These are phyloP conservation scores for Alectoris magna DNA, from an alignment of 2,797 vertebrate genomes.

Conservation along the genomic window DNA sequence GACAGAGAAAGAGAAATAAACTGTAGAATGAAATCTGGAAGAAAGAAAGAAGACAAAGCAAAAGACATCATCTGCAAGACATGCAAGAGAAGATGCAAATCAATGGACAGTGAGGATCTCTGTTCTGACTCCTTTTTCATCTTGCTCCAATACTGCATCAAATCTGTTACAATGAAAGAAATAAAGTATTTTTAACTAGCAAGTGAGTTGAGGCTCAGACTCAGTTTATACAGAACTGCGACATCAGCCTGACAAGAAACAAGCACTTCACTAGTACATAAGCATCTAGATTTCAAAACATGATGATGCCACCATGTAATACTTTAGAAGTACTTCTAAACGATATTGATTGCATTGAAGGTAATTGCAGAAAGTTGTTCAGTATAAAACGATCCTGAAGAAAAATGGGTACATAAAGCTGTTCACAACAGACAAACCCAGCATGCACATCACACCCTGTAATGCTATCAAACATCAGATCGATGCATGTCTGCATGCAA, in stretches of 20 bases:
- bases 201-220: neutral
- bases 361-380: neutral
- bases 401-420: neutral
- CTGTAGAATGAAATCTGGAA: neutral
- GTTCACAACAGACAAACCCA: conserved; percentile 25
- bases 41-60: neutral
- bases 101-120: neutral
- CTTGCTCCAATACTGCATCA: neutral
- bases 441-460: conserved; percentile 58
- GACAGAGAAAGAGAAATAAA: neutral
- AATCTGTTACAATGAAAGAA: neutral
- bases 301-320: neutral
- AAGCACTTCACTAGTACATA: neutral
- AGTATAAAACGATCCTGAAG: neutral
- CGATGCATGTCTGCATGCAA: conserved; percentile 68
- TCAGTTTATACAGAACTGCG: neutral
- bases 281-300: neutral
- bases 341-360: neutral
- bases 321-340: neutral
- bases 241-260: neutral
- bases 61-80: neutral
- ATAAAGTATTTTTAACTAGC: neutral
- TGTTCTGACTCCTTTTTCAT: neutral
- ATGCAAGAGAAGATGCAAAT: neutral
- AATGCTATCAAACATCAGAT: conserved; percentile 28